Conservation (phyloP, 2,888 invertebrate genomes). For the Phrixothrix hirtus region DNA sequence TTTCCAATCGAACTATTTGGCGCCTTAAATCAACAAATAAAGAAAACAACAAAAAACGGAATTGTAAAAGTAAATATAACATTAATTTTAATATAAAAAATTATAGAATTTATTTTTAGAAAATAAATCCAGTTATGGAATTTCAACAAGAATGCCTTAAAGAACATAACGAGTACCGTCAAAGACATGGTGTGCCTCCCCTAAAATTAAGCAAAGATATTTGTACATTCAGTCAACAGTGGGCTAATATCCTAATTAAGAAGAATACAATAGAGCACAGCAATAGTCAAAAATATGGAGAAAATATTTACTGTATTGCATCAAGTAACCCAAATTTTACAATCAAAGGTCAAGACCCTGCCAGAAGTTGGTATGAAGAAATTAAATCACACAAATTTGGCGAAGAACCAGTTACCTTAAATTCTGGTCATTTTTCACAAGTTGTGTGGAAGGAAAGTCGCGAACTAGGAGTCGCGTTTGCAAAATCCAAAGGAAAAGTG, state of each 20-base stretch:
- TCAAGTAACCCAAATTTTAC: conserved; percentile 67
- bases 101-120: too few relatives aligned
- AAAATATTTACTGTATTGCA: conserved; percentile 73
- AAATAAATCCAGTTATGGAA: conserved; percentile 42
- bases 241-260: conserved; percentile 60
- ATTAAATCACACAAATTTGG: conserved; percentile 72
- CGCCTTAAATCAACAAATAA: conserved; percentile 40
- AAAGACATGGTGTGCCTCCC: conserved; percentile 61
- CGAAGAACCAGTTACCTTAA: conserved; percentile 65
- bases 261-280: conserved; percentile 62
- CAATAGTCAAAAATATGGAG: conserved; percentile 62
- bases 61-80: conserved; percentile 20
- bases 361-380: conserved; percentile 78
- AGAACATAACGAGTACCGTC: conserved; percentile 64
- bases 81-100: too few relatives aligned
- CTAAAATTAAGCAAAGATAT: conserved; percentile 61
- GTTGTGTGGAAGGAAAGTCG: conserved; percentile 79
- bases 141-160: conserved; percentile 59
- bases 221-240: conserved; percentile 59
- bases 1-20: conserved; percentile 50
- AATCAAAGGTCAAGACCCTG: conserved; percentile 69
- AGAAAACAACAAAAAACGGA: conserved; percentile 37
- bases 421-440: conserved; percentile 74
- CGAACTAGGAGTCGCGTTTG: conserved; percentile 76
- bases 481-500: conserved; percentile 68